Base-by-base conservation (phyloP, 1,140 invertebrate species). In the Drosophila baimaii region DNA sequence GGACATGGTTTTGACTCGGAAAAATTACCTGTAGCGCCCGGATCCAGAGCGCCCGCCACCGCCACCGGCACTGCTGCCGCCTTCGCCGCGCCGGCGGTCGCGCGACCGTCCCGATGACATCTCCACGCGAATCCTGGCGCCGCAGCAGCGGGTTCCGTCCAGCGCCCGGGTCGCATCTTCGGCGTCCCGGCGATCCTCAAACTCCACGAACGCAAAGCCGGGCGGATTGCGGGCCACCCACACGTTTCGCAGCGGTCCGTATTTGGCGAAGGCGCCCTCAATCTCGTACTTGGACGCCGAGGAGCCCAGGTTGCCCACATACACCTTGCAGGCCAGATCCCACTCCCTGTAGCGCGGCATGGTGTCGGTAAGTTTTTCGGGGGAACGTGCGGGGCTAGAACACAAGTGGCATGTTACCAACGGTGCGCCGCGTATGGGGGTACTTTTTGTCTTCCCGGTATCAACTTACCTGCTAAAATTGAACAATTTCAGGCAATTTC, bases 181-280 rank as follows among this genome's bases (percentile, higher is more conserved):
- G n/a, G 98, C 98, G 93, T 99, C 99, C 71, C 98, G 94, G 9
- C 97, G 95, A 93, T 99, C 98, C 93, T 99, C 98, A 93, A 98
- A 99, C 93, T 99, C 99, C 19, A 99, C 96, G 93, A 99, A 99
- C 5, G 98, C 98, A 93, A 99, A 99, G 5, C 98, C 97, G 6
- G 97, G 97, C 27, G 97, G 97, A 92, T 98, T 98, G 90, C 97
- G 93, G 0, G 98, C 98, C 15, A 99, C 98, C 98, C 98, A 99
- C 10, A 99, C 98, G 93, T 98, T 99, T 85, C 96, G 95, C 64
- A 99, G 93, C 17, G 97, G 96, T 0, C 98, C 98, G 93, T 98
- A 99, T 93, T 98, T 98, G 62, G 95, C 95, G 91, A 99, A 99
- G 21, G 97, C 95, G 89, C 96, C 96, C 92, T 98, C 97, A 71